These are phyloP conservation scores for Enteromius fasciolatus DNA, from an alignment of 2,797 vertebrate genomes.

Conservation along the genomic window DNA sequence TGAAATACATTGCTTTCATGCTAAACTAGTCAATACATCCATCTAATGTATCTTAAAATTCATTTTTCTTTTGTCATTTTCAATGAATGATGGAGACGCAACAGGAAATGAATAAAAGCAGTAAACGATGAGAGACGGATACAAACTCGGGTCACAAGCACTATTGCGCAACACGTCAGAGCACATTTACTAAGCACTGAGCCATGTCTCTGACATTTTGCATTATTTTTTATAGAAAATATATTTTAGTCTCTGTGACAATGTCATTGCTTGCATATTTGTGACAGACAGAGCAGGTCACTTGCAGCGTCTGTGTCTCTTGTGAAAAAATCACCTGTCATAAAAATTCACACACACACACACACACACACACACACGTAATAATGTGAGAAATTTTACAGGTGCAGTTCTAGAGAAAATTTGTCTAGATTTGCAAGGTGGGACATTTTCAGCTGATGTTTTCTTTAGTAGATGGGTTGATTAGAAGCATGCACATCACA, in stretches of 20 bases:
- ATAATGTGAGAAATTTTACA: constrained; percentile 1
- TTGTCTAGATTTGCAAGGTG: neutral
- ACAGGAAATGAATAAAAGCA: neutral
- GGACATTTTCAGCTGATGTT: neutral
- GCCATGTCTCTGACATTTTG: constrained; percentile 7
- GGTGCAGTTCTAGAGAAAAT: neutral
- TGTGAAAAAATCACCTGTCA: neutral
- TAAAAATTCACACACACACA: neutral
- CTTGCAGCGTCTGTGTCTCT: neutral
- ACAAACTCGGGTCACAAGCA: neutral
- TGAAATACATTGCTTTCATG: too few species aligned
- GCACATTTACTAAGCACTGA: constrained; percentile 16
- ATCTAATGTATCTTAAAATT: neutral
- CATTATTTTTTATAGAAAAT: neutral
- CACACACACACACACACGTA: neutral
- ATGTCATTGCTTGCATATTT: constrained; percentile 23
- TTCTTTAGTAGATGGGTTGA: neutral
- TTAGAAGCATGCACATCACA: neutral
- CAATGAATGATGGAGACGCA: neutral
- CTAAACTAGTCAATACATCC: neutral
- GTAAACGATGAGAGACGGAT: neutral
- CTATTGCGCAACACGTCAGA: constrained; percentile 15
- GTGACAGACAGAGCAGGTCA: constrained; percentile 8
- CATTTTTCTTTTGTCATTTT: neutral
- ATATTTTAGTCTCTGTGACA: constrained; percentile 12